Evolutionary conservation across 2,888 invertebrate species (phyloP), one percentile per base, ranked within the genome.

Genomic region (Heliconius sara): DNA sequence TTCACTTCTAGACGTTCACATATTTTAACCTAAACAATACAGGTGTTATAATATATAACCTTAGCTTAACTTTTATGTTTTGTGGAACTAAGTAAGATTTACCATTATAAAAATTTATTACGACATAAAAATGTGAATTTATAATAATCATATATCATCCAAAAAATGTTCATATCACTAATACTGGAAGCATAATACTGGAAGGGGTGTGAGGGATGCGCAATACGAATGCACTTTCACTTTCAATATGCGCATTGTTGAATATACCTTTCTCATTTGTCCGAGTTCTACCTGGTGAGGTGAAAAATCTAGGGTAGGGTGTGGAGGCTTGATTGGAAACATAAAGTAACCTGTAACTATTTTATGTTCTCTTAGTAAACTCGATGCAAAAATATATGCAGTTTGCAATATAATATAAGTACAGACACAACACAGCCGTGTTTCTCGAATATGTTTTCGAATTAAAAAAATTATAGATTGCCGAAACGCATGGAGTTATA

Each of bases 321-420:
- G 30, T 27, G 30, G 30, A 13, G 39, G 12, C 39, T n/a, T 68
- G 39, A 68, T 39, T 68, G 39, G 12, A 12, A n/a, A 5, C n/a
- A 4, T 16, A 30, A 16, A 30, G 5, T 66, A n/a, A 68, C n/a
- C 13, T 39, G 39, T n/a, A 39, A 19, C 68, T 25, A 12, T 39
- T 68, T 68, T n/a, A 68, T 68, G 39, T 6, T 68, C 22, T 68
- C 68, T 39, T 68, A 39, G 68, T 68, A 68, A 66, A 12, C n/a
- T 6, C 39, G 13, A 39, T 68, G 68, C 68, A 68, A n/a, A 39
- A n/a, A n/a, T 10, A 39, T n/a, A 68, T 68, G 68, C 68, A 68
- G 12, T 67, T 39, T 68, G 68, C 68, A 65, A 65, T 65, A 27
- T 27, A n/a, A 7, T n/a, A 47, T 47, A 47, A 27, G 27, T 27